Conservation (phyloP, 2,797 vertebrate genomes). For the Discoglossus pictus region DNA sequence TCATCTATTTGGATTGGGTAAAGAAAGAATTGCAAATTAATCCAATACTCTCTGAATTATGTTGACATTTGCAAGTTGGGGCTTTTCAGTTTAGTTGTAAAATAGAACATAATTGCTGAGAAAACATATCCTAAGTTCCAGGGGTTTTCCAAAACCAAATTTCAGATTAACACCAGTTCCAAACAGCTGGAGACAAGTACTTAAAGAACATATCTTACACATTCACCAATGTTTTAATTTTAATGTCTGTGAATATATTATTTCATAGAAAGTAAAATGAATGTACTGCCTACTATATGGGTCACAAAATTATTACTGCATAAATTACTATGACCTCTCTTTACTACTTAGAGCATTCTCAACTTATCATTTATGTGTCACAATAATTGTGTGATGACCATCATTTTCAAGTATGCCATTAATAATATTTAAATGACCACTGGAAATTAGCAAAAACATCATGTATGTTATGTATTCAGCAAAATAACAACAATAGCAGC, state of each 20-base stretch:
- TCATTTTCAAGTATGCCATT: too few relatives aligned
- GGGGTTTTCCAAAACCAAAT: background rate
- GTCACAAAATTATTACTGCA: too few relatives aligned
- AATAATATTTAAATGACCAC: too few relatives aligned
- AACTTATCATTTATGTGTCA: too few relatives aligned
- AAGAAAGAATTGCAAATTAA: slow-evolving; percentile 8
- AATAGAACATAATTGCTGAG: slow-evolving; percentile 23
- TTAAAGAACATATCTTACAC: slow-evolving; percentile 4
- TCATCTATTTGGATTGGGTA: background rate
- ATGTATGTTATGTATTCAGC: too few relatives aligned
- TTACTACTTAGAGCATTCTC: too few relatives aligned
- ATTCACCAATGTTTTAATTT: background rate
- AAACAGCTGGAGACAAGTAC: slow-evolving; percentile 14
- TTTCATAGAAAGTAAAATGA: too few relatives aligned
- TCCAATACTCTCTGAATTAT: slow-evolving; percentile 15
- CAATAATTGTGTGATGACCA: too few relatives aligned
- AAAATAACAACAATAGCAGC: too few relatives aligned
- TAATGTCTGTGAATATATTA: slow-evolving; percentile 11
- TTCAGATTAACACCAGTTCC: slow-evolving; percentile 9
- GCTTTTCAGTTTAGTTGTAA: slow-evolving; percentile 47
- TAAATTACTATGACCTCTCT: too few relatives aligned
- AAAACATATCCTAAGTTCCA: slow-evolving; percentile 1
- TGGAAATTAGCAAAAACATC: too few relatives aligned
- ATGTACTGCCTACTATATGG: too few relatives aligned
- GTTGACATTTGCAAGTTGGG: slow-evolving; percentile 24